Evolutionary conservation across 2,888 invertebrate species (phyloP).

Genomic region (Polyploca ridens): DNA sequence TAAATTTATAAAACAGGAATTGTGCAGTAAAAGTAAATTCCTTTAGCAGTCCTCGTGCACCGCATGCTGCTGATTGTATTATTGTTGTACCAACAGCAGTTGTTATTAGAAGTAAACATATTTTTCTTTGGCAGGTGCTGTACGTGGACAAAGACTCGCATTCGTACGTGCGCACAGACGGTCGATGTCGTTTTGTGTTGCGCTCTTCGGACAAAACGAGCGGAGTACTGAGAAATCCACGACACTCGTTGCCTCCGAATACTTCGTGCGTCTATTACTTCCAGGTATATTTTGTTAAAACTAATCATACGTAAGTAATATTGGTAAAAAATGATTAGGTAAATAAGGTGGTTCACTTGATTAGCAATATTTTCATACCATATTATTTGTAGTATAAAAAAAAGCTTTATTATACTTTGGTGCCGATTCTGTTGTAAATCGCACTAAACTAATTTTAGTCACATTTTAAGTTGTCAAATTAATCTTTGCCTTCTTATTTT

Average conservation of each 20-base stretch:
- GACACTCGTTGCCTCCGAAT: constrained; percentile 91
- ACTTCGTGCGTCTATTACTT: constrained; percentile 93
- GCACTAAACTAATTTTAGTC: no score
- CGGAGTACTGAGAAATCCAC: constrained; percentile 89
- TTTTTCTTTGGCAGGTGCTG: constrained; percentile 82
- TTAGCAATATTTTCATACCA: no score
- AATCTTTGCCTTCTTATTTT: no score
- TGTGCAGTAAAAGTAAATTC: not conserved
- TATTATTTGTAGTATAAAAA: no score
- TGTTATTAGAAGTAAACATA: constrained; percentile 19
- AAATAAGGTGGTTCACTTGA: no score
- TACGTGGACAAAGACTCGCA: constrained; percentile 91
- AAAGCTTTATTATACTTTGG: no score
- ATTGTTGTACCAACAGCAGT: constrained; percentile 25
- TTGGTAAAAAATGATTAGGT: not conserved
- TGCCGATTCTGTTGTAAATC: no score
- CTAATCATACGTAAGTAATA: not conserved
- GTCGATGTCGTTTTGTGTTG: constrained; percentile 90
- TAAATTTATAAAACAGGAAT: not conserved
- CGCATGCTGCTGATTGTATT: constrained; percentile 25
- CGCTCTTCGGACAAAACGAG: constrained; percentile 90
- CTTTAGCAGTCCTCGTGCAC: constrained; percentile 3
- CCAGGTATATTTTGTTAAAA: constrained; percentile 62
- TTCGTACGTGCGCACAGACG: constrained; percentile 89
- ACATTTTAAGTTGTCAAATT: no score